Conservation (phyloP, 2,113 vertebrate genomes). For the Eudyptes chrysolophus region DNA sequence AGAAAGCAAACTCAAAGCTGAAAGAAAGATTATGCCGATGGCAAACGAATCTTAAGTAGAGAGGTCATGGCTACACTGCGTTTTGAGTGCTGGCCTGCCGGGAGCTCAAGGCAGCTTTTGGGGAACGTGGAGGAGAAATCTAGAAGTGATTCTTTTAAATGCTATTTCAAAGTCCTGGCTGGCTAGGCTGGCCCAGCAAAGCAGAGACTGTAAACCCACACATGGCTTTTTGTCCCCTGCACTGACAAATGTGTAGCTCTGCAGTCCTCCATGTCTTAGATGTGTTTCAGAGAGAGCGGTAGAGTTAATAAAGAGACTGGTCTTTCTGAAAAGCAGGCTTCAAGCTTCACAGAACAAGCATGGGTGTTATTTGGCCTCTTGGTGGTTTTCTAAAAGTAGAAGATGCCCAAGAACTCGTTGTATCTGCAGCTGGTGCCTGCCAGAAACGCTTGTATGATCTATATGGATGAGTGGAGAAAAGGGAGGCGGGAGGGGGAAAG, state of each 20-base stretch:
- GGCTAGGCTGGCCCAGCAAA: neutral
- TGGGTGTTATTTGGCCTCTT: neutral
- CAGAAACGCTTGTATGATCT: conserved; percentile 29
- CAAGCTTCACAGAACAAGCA: neutral
- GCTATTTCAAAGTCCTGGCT: neutral
- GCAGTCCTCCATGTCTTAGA: neutral
- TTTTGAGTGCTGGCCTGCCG: neutral
- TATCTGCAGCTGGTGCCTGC: conserved; percentile 63
- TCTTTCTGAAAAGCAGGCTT: neutral
- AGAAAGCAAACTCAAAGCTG: neutral
- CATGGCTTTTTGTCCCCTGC: neutral
- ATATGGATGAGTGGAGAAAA: conserved; percentile 38
- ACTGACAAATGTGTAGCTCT: neutral
- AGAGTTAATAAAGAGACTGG: neutral
- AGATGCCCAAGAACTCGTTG: conserved; percentile 22
- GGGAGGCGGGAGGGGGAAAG: neutral
- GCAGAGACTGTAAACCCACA: neutral
- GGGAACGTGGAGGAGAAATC: neutral
- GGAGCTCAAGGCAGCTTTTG: neutral
- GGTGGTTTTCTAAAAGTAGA: conserved; percentile 60
- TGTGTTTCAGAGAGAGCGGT: neutral
- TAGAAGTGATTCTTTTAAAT: neutral
- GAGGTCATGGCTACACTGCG: neutral
- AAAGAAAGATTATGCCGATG: neutral
- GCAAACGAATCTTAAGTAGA: neutral